Percentiles rank a stretch among this genome's conserved stretches.
Evolutionary conservation across 2,113 vertebrate species (phyloP).

Genomic region (Bombycilla garrulus): DNA sequence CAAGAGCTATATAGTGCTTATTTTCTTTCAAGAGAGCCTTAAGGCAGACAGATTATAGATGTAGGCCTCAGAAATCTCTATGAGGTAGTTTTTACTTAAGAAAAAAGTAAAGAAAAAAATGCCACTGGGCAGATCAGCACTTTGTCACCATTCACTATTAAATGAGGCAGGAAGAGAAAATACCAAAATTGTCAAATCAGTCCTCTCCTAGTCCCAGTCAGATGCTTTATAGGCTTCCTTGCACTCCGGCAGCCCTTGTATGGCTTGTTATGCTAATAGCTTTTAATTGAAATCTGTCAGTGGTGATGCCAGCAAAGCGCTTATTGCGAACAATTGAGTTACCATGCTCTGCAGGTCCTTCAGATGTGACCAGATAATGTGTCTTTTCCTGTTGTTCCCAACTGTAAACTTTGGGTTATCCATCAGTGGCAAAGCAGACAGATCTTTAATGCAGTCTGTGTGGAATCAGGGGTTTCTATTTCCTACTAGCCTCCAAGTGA

Average conservation of each 20-base stretch:
- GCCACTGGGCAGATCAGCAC: background rate
- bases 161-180: background rate
- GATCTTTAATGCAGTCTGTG: background rate
- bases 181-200: background rate
- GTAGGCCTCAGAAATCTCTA: constrained; percentile 6
- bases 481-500: constrained; percentile 22
- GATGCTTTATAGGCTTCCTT: background rate
- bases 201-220: background rate
- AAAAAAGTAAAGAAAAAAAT: constrained; percentile 21
- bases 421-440: constrained; percentile 34
- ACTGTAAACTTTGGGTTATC: constrained; percentile 24
- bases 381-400: constrained; percentile 43
- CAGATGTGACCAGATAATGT: constrained; percentile 29
- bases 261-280: constrained; percentile 27
- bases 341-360: constrained; percentile 21
- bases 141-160: background rate
- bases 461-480: constrained; percentile 1
- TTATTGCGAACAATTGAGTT: constrained; percentile 13
- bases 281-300: constrained; percentile 30
- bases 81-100: background rate
- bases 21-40: background rate
- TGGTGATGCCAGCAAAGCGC: fast-evolving
- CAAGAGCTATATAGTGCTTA: background rate
- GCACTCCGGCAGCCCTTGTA: background rate
- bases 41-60: constrained; percentile 26